Conservation (phyloP, 1,140 invertebrate genomes). For the Monochamus saltuarius region DNA sequence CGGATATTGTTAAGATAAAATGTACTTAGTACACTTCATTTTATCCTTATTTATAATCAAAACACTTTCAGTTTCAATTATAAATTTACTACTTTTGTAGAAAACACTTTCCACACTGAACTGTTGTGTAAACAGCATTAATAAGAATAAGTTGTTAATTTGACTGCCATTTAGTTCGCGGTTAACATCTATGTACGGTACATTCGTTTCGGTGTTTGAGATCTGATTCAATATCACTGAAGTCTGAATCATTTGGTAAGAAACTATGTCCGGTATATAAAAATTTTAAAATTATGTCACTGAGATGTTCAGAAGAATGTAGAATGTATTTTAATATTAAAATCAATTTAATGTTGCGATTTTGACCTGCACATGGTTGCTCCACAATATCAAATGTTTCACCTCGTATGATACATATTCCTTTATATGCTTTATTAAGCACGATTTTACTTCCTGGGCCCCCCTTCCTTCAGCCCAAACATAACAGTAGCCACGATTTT, state of each 20-base stretch:
- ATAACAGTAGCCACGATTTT: constrained; percentile 32
- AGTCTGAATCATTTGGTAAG: constrained; percentile 49
- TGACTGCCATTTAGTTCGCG: too few relatives aligned
- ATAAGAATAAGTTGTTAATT: too few relatives aligned
- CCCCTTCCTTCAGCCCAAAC: constrained; percentile 34
- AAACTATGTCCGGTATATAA: constrained; percentile 46
- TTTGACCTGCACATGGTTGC: constrained; percentile 48
- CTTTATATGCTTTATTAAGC: constrained; percentile 41
- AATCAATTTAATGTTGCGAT: constrained; percentile 47
- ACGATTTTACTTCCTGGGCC: constrained; percentile 39
- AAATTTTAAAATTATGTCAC: constrained; percentile 43
- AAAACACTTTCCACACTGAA: too few relatives aligned
- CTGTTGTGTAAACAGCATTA: too few relatives aligned
- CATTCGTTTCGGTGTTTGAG: constrained; percentile 30
- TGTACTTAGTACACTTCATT: too few relatives aligned
- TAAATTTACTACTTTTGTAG: too few relatives aligned
- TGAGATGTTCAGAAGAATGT: too few relatives aligned
- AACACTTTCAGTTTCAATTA: too few relatives aligned
- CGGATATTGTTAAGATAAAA: too few relatives aligned
- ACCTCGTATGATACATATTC: constrained; percentile 31
- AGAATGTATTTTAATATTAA: constrained; percentile 36
- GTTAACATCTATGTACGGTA: too few relatives aligned
- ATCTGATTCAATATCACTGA: constrained; percentile 40
- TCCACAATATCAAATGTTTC: constrained; percentile 46
- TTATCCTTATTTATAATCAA: too few relatives aligned